A percentile compares a stretch with the other conserved stretches of the same genome.
Evolutionary conservation across 2,797 vertebrate species (phyloP).

Genomic region (Cossypha heuglini): DNA sequence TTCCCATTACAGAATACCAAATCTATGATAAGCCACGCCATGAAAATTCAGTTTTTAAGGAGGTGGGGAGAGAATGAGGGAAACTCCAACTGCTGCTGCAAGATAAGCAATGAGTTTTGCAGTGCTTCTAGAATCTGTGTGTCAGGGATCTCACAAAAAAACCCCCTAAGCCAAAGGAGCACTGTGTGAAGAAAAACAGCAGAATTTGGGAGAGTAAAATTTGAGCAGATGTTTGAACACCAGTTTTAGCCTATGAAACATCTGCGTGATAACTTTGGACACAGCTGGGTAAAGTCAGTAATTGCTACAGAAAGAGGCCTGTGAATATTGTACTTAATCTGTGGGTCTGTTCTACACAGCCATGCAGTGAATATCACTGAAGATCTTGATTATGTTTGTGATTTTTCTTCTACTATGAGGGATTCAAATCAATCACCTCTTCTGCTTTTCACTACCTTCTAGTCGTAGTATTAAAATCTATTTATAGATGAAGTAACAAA

Average conservation of each 20-base stretch:
- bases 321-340: background rate
- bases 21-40: conserved; percentile 43
- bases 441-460: background rate
- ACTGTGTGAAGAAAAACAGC: background rate
- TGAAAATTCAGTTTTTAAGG: conserved; percentile 30
- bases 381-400: background rate
- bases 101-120: conserved; percentile 26
- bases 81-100: conserved; percentile 24
- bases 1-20: conserved; percentile 62
- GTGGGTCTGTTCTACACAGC: background rate
- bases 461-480: background rate
- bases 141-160: background rate
- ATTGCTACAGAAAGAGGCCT: background rate
- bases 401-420: background rate
- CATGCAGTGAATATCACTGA: background rate
- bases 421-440: background rate
- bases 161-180: background rate
- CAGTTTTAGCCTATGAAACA: background rate
- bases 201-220: background rate
- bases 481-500: background rate
- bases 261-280: background rate
- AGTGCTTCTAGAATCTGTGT: background rate
- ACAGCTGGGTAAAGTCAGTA: background rate
- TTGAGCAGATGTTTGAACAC: background rate
- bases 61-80: conserved; percentile 18